phyloP scores from a whole-genome alignment of 1,140 invertebrate species.

The Ephestia elutella region DNA sequence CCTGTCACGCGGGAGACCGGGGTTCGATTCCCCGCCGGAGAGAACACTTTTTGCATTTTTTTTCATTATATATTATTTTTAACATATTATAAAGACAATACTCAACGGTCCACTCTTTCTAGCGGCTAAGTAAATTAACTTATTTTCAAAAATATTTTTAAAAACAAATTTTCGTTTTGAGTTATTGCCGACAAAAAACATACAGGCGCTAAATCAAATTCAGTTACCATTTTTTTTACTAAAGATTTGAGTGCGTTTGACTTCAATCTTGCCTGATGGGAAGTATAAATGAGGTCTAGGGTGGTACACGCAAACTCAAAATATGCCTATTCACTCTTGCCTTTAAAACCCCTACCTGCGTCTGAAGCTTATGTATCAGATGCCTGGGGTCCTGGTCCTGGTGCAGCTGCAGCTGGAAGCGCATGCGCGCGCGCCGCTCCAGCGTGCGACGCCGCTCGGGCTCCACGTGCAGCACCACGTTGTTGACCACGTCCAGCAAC shows the following conservation, averaged over 20 bases:
- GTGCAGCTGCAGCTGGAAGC: constrained; percentile 93
- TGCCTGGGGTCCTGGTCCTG: constrained; percentile 92
- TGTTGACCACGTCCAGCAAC: constrained; percentile 98
- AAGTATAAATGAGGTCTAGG: no score
- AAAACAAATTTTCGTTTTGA: no score
- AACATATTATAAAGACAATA: neutral
- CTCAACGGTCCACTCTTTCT: neutral
- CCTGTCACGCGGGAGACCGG: constrained; percentile 32
- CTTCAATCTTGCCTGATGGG: no score
- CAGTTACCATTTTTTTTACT: no score
- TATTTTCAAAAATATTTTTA: no score
- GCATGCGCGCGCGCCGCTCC: constrained; percentile 91
- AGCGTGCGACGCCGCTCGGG: constrained; percentile 93
- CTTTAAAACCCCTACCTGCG: no score
- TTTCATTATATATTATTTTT: neutral
- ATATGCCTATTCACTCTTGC: no score
- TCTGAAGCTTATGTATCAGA: constrained; percentile 94
- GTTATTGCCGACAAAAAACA: no score
- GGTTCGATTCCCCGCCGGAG: constrained; percentile 29
- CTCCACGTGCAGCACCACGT: constrained; percentile 96
- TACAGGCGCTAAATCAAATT: no score
- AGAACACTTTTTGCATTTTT: neutral
- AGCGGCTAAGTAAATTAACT: no score
- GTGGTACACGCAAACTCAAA: no score
- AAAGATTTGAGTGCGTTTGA: no score